phyloP scores from a whole-genome alignment of 2,888 invertebrate species.

The Lepidochrysops patricia region DNA sequence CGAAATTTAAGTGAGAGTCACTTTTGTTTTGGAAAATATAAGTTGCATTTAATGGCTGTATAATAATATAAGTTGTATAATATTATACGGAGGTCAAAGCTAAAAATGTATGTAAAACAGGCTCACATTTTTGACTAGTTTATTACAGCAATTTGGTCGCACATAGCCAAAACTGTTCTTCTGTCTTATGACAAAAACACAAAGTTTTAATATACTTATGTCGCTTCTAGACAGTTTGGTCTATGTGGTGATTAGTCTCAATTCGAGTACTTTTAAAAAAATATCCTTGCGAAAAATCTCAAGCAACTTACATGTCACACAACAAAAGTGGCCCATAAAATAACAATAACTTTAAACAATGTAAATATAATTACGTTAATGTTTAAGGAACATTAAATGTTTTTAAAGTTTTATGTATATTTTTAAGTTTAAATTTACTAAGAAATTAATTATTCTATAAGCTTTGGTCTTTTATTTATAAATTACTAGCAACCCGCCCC shows the following conservation, averaged over 20 bases:
- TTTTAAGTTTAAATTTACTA: not conserved
- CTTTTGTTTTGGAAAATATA: not conserved
- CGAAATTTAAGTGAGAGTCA: slow-evolving; percentile 3
- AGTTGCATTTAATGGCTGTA: not conserved
- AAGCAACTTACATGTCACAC: not conserved
- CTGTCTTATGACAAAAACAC: no score
- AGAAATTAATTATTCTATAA: not conserved
- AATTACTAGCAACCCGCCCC: not conserved
- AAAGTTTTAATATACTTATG: no score
- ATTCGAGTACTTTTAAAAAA: no score
- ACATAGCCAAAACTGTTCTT: no score
- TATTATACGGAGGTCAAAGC: not conserved
- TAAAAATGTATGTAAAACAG: no score
- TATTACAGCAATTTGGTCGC: no score
- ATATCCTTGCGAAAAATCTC: no score
- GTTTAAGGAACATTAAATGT: slow-evolving; percentile 2
- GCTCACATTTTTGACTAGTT: no score
- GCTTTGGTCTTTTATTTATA: slow-evolving; percentile 2
- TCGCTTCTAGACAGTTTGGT: no score
- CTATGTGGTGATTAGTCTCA: no score
- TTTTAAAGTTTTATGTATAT: slow-evolving; percentile 1
- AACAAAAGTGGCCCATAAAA: not conserved
- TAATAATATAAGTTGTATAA: not conserved
- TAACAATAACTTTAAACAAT: not conserved
- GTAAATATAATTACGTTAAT: slow-evolving; percentile 8